These are phyloP conservation scores for Leuctra nigra DNA, from an alignment of 2,888 invertebrate species.

Conservation along the genomic window DNA sequence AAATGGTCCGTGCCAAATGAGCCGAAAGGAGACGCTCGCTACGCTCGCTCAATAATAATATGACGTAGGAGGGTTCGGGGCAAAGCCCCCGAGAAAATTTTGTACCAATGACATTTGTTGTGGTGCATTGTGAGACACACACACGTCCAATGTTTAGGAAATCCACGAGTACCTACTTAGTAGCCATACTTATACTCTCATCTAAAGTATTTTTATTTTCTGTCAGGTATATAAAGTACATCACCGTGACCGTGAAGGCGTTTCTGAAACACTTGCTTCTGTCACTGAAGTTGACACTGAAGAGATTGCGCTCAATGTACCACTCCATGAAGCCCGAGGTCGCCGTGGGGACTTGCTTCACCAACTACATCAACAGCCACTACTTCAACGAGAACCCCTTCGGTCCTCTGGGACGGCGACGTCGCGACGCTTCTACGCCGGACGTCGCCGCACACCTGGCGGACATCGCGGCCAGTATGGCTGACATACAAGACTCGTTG, in stretches of 20 bases:
- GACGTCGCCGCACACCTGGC: background rate
- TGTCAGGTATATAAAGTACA: no score
- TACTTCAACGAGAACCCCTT: conserved; percentile 6
- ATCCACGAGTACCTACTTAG: no score
- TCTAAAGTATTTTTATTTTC: background rate
- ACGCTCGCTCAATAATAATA: no score
- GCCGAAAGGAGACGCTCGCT: no score
- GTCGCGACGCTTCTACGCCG: background rate
- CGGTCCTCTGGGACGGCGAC: background rate
- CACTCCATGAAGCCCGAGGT: conserved; percentile 5
- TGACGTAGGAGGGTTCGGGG: no score
- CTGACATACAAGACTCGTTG: background rate
- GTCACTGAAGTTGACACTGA: background rate
- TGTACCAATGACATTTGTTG: no score
- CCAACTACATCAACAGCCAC: conserved; percentile 7
- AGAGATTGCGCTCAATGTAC: background rate
- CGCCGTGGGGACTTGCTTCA: conserved; percentile 5
- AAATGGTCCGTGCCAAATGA: no score
- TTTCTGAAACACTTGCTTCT: background rate
- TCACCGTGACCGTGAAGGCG: no score
- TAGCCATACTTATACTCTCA: no score
- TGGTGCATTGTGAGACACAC: no score
- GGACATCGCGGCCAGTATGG: background rate
- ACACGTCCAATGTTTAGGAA: no score
- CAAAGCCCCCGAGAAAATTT: no score